Base-by-base conservation (phyloP, 2,797 vertebrate species). In the Geotria australis region DNA sequence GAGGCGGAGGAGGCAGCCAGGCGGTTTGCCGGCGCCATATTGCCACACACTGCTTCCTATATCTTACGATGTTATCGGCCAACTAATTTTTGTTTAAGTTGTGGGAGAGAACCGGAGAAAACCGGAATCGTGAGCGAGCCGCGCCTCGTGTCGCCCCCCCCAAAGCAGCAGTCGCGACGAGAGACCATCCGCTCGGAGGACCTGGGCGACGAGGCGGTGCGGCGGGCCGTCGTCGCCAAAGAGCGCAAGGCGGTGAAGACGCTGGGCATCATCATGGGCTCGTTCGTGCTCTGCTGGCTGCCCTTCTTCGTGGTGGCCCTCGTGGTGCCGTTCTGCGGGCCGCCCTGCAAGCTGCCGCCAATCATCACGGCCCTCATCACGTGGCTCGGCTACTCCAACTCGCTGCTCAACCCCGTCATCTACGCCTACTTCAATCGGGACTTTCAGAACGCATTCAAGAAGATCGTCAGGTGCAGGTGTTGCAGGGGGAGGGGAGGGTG, bases 351-450 rank as follows among this genome's bases (percentile, higher is more conserved):
- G 64, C 91, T 93, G 86, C 88, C 89, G 46, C 69, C 72, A 13
- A 79, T 77, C 74, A 62, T 96, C 63, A 76, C 73, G 10, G 80
- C 79, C 47, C 77, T 95, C 57, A 91, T 96, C 60, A 96, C 85
- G 71, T 96, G 89, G 88, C 76, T 94, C 60, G 88, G 88, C 62
- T 96, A 96, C 66, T 91, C 89, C 65, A 96, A 95, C 72, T 94
- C 89, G 10, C 81, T 96, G 60, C 79, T 96, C 57, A 96, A 95
- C 65, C 89, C 89, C 12, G 76, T 96, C 67, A 96, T 95, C 64
- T 96, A 96, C 63, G 88, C 88, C 61, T 96, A 95, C 66, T 96
- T 95, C 73, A 96, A 96, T 74, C 93, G 91, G 67, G 89, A 96
- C 74, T 96, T 96, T 70, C 89, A 96, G 77, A 93, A 71, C 70